Evolutionary conservation across 2,888 invertebrate species (phyloP).

Genomic region (Lasioglossum morio): DNA sequence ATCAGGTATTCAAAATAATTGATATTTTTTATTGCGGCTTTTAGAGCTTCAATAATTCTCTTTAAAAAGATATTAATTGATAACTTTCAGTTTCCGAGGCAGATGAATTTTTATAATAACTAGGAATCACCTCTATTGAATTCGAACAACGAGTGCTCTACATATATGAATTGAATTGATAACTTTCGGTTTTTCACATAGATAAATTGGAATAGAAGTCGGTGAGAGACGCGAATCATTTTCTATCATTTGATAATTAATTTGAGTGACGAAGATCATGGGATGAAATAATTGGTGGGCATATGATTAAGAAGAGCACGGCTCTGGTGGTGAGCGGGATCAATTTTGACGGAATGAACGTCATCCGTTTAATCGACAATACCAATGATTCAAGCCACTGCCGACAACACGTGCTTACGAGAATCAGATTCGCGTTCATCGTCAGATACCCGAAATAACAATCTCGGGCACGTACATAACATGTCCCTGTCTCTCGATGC

Average conservation of each 20-base stretch:
- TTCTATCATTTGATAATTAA: background rate
- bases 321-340: background rate
- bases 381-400: conserved; percentile 60
- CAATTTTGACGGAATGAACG: conserved; percentile 26
- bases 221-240: background rate
- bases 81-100: background rate
- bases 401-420: conserved; percentile 64
- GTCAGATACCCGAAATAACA: conserved; percentile 71
- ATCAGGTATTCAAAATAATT: no score
- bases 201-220: background rate
- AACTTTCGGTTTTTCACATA: background rate
- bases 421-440: conserved; percentile 70
- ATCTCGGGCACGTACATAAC: conserved; percentile 65
- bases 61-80: background rate
- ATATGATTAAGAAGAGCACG: background rate
- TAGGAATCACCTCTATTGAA: background rate
- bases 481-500: conserved; percentile 58
- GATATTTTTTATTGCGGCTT: no score
- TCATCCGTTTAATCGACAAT: conserved; percentile 59
- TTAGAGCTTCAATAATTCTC: background rate
- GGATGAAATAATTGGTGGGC: background rate
- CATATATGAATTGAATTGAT: background rate
- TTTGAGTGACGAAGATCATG: background rate
- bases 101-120: background rate
- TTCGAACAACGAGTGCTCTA: background rate